Percentiles rank a stretch among this genome's conserved stretches.
Conservation (phyloP, 2,113 vertebrate species). For the Cacatua alba region DNA sequence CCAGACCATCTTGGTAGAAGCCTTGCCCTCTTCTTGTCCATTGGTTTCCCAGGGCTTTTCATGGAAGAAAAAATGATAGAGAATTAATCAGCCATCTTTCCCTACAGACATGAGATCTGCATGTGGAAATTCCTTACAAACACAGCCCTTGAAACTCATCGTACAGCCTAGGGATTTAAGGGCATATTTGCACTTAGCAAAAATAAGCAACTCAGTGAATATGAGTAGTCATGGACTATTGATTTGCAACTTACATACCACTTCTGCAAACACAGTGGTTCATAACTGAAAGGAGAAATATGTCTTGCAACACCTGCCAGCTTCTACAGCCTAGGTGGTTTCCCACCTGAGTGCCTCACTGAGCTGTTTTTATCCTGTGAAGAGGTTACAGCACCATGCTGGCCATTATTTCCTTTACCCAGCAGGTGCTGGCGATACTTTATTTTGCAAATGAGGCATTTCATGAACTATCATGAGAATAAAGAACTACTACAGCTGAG, state of each 20-base stretch:
- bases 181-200: neutral
- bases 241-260: neutral
- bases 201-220: neutral
- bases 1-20: fast-evolving
- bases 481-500: neutral
- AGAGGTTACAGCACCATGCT: neutral
- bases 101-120: neutral
- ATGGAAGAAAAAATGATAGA: neutral
- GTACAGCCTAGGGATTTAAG: neutral
- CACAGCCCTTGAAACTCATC: neutral
- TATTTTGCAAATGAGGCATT: conserved; percentile 33
- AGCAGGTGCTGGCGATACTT: neutral
- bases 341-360: neutral
- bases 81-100: neutral
- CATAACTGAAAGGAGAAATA: conserved; percentile 22
- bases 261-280: conserved; percentile 27
- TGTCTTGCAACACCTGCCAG: conserved; percentile 2
- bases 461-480: neutral
- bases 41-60: neutral
- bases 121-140: neutral
- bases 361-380: neutral
- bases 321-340: neutral
- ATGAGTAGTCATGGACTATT: neutral
- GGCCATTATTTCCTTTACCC: neutral
- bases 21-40: neutral